These are phyloP conservation scores for Strix uralensis DNA, from an alignment of 2,113 vertebrate genomes.

Conservation along the genomic window DNA sequence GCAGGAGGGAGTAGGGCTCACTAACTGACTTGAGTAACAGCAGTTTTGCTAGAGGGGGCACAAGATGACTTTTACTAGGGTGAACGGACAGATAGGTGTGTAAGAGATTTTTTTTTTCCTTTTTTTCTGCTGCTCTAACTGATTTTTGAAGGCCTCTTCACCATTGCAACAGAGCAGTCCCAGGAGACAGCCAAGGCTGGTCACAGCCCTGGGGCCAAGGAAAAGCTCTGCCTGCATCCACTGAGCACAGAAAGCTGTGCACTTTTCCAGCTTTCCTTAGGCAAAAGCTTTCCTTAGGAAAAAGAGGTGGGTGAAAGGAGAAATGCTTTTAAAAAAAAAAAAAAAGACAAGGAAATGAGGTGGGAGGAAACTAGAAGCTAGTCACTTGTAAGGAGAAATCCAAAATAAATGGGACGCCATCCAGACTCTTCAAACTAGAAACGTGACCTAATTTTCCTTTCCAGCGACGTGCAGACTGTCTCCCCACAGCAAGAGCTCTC, in stretches of 20 bases:
- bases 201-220: background rate
- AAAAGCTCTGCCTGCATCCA: background rate
- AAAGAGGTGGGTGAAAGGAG: background rate
- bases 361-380: background rate
- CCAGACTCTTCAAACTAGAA: background rate
- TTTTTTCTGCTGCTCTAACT: background rate
- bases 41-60: background rate
- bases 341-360: background rate
- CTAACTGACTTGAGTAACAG: background rate
- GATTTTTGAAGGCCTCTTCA: background rate
- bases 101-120: background rate
- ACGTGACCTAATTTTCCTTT: background rate
- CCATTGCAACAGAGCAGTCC: background rate
- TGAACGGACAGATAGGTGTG: background rate
- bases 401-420: background rate
- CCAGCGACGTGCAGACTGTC: background rate
- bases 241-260: rapidly evolving
- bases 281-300: background rate
- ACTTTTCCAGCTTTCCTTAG: background rate
- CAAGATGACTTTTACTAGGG: background rate
- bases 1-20: background rate
- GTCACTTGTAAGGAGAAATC: background rate
- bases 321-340: background rate
- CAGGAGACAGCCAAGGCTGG: background rate
- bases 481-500: background rate